Percentiles rank a stretch among this genome's conserved stretches.
These are phyloP conservation scores for Himalopsyche anomala DNA, from an alignment of 2,888 invertebrate species.

Conservation along the genomic window DNA sequence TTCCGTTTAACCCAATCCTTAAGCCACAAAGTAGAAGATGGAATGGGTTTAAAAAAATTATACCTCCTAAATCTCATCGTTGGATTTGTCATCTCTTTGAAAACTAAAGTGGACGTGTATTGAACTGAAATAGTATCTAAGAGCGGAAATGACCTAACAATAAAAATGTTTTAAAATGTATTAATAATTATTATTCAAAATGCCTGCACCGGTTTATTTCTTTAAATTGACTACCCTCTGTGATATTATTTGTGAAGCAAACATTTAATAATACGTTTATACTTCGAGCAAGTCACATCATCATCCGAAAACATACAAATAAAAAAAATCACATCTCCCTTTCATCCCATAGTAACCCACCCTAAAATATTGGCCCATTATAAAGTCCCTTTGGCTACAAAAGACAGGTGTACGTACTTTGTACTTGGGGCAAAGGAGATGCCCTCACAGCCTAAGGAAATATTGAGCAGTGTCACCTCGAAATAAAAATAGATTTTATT, in stretches of 20 bases:
- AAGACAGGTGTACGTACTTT: conserved; percentile 57
- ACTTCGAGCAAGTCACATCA: conserved; percentile 56
- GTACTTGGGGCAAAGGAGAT: conserved; percentile 25
- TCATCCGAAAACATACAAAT: conserved; percentile 54
- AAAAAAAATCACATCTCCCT: conserved; percentile 54
- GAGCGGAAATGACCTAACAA: no score
- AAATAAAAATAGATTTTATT: neutral
- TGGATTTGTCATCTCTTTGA: no score
- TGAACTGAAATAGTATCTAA: no score
- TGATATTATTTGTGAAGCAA: conserved; percentile 60
- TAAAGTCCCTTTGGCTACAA: conserved; percentile 64
- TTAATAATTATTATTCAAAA: neutral
- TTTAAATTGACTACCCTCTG: conserved; percentile 48
- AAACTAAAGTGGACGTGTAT: no score
- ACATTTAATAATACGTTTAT: conserved; percentile 60
- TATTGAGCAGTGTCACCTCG: conserved; percentile 2
- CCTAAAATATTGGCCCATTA: conserved; percentile 64
- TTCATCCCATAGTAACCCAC: conserved; percentile 55
- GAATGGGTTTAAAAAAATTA: no score
- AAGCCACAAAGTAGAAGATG: no score
- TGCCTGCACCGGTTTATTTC: neutral
- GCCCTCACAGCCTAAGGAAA: conserved; percentile 12
- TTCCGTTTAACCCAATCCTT: no score
- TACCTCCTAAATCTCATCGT: no score
- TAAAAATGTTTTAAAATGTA: neutral